These are phyloP conservation scores for Apolygus lucorum DNA, from an alignment of 1,140 invertebrate species.

Conservation along the genomic window DNA sequence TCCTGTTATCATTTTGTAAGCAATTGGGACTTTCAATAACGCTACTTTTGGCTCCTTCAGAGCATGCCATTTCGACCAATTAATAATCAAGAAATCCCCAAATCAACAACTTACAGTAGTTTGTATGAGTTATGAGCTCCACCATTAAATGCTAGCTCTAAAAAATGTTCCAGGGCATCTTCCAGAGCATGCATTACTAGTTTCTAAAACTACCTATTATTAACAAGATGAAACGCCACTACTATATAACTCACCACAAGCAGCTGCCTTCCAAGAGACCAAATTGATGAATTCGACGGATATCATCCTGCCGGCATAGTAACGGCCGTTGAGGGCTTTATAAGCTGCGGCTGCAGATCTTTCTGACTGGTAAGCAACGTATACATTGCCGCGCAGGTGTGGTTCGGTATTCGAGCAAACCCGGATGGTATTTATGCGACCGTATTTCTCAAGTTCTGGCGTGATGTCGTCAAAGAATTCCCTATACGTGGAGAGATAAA, in stretches of 20 bases:
- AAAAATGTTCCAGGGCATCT: neutral
- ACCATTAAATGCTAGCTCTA: neutral
- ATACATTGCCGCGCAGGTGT: slow-evolving; percentile 85
- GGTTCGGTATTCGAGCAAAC: slow-evolving; percentile 78
- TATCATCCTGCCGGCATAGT: slow-evolving; percentile 76
- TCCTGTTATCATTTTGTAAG: too few relatives aligned
- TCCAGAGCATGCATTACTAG: neutral
- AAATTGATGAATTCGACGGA: slow-evolving; percentile 73
- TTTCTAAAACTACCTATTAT: neutral
- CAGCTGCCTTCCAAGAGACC: slow-evolving; percentile 70
- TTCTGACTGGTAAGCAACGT: slow-evolving; percentile 67
- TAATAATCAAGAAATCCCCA: too few relatives aligned
- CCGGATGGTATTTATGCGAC: slow-evolving; percentile 67
- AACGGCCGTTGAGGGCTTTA: slow-evolving; percentile 70
- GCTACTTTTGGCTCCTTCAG: too few relatives aligned
- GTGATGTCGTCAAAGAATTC: slow-evolving; percentile 83
- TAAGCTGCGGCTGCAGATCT: slow-evolving; percentile 64
- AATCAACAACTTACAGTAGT: too few relatives aligned
- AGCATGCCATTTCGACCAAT: too few relatives aligned
- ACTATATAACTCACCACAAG: slow-evolving; percentile 76
- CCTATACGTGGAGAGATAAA: too few relatives aligned
- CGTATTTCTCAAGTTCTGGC: slow-evolving; percentile 71
- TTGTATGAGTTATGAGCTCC: too few relatives aligned
- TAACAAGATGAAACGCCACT: neutral
- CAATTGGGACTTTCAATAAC: too few relatives aligned